Percentiles rank a stretch among this genome's conserved stretches.
Evolutionary conservation across 2,797 vertebrate species (phyloP).

Genomic region (Brotula barbata): DNA sequence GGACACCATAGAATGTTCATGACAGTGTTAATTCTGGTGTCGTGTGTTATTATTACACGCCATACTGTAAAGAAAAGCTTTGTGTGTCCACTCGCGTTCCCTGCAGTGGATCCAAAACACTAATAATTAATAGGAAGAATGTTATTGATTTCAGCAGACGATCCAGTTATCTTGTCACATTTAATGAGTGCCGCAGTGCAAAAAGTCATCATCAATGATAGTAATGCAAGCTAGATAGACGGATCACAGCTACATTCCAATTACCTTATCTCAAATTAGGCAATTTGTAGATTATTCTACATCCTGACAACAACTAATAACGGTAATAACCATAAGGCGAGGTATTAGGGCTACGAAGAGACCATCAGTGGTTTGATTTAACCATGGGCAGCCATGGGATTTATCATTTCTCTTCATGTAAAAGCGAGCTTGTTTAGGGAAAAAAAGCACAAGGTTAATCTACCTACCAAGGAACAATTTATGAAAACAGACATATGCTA

Average conservation of each 20-base stretch:
- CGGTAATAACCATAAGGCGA: constrained; percentile 19
- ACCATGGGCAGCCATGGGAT: constrained; percentile 26
- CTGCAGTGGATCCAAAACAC: too few species aligned
- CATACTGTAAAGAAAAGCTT: too few species aligned
- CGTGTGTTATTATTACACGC: too few species aligned
- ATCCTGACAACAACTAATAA: constrained; percentile 29
- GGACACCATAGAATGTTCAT: too few species aligned
- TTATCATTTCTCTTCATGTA: not conserved
- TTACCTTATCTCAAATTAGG: constrained; percentile 21
- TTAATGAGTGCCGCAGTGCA: not conserved
- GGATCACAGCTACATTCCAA: not conserved
- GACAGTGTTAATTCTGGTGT: too few species aligned
- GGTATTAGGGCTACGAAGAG: not conserved
- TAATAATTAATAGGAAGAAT: too few species aligned
- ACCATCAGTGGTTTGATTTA: constrained; percentile 28
- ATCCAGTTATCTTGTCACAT: not conserved
- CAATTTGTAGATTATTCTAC: constrained; percentile 23
- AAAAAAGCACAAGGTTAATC: constrained; percentile 1
- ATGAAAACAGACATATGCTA: constrained; percentile 20
- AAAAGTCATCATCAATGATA: constrained; percentile 25
- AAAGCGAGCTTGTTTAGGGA: not conserved
- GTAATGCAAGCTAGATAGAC: constrained; percentile 18
- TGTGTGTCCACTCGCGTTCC: too few species aligned
- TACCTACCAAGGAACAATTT: not conserved
- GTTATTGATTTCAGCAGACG: not conserved